Conservation (phyloP, 2,797 vertebrate species). For the Poeciliopsis presidionis region DNA sequence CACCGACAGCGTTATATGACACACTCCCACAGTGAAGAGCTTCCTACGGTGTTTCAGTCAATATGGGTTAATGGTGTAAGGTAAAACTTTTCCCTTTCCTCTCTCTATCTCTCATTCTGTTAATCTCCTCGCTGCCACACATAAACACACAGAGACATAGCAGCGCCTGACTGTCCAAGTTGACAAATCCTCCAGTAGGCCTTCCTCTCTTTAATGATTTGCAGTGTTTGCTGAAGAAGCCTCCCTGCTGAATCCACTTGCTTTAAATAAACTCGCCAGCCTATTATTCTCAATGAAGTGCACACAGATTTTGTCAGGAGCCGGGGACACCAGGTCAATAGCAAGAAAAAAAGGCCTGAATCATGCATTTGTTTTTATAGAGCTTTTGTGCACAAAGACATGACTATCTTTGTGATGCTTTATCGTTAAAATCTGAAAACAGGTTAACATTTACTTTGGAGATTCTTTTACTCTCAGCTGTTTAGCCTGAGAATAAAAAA, state of each 20-base stretch:
- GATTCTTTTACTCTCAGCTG: background rate
- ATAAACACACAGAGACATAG: constrained; percentile 47
- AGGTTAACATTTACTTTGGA: background rate
- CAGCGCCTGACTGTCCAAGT: constrained; percentile 44
- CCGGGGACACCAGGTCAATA: constrained; percentile 59
- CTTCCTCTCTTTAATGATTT: constrained; percentile 70
- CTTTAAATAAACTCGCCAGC: constrained; percentile 59
- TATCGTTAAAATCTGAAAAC: constrained; percentile 5
- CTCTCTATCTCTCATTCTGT: constrained; percentile 31
- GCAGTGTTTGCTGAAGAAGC: constrained; percentile 65
- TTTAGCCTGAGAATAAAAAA: background rate
- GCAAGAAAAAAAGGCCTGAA: constrained; percentile 34
- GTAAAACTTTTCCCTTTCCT: constrained; percentile 52
- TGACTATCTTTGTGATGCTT: constrained; percentile 31
- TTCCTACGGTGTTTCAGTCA: constrained; percentile 70
- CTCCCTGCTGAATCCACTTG: constrained; percentile 61
- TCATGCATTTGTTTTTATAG: background rate
- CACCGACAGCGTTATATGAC: constrained; percentile 71
- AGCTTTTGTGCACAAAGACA: background rate
- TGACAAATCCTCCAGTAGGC: constrained; percentile 52
- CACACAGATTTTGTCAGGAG: constrained; percentile 50
- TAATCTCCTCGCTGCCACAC: constrained; percentile 29
- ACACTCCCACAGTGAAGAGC: constrained; percentile 67
- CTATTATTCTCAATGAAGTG: constrained; percentile 68
- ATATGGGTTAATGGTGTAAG: constrained; percentile 75